phyloP scores from a whole-genome alignment of 2,888 invertebrate species.

The Apodemia zela region DNA sequence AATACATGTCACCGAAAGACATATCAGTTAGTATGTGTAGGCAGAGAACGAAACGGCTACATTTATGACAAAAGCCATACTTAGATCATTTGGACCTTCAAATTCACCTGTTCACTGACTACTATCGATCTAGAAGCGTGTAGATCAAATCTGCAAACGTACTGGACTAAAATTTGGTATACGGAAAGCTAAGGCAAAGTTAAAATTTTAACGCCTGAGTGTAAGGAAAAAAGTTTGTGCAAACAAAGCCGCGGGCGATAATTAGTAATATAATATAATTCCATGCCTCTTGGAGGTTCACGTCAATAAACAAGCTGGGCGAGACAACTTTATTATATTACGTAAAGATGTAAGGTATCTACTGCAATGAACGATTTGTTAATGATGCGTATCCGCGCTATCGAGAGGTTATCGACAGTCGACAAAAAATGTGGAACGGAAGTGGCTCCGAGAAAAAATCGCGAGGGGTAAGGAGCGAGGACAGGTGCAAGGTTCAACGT shows the following conservation, averaged over 20 bases:
- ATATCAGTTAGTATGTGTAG: too few relatives aligned
- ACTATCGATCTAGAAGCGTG: too few relatives aligned
- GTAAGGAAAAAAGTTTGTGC: neutral
- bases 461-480: constrained; percentile 56
- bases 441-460: constrained; percentile 67
- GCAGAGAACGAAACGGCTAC: too few relatives aligned
- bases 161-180: too few relatives aligned
- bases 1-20: too few relatives aligned
- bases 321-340: neutral
- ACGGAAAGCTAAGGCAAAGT: too few relatives aligned
- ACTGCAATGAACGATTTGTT: constrained; percentile 49
- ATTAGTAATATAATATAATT: neutral
- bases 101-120: too few relatives aligned
- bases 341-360: neutral
- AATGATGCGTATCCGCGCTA: constrained; percentile 72
- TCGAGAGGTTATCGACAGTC: constrained; percentile 66
- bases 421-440: constrained; percentile 71
- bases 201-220: too few relatives aligned
- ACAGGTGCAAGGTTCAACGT: constrained; percentile 73
- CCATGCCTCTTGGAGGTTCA: neutral
- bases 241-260: neutral
- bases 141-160: too few relatives aligned
- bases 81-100: too few relatives aligned
- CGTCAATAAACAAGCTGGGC: neutral
- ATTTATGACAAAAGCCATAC: too few relatives aligned